A percentile compares a stretch with the other conserved stretches of the same genome.
Evolutionary conservation across 2,113 vertebrate genomes (phyloP).

Genomic region (Aegotheles bennettii): DNA sequence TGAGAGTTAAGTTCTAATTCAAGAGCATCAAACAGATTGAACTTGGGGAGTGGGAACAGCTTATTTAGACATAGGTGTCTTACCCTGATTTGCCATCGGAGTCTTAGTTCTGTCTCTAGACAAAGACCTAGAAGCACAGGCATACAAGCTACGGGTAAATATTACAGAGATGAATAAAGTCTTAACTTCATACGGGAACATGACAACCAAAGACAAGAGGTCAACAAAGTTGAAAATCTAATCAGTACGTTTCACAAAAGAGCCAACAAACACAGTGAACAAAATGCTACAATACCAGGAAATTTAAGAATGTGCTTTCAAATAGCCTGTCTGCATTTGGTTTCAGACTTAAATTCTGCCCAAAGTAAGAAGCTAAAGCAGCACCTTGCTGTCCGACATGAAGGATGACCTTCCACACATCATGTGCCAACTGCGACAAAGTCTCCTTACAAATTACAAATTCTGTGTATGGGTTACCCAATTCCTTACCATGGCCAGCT

Average conservation of each 20-base stretch:
- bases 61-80: not conserved
- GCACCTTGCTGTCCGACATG: not conserved
- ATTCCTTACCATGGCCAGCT: not conserved
- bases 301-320: slow-evolving; percentile 50
- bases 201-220: slow-evolving; percentile 1
- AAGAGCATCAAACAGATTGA: not conserved
- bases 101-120: slow-evolving; percentile 31
- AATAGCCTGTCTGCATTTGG: slow-evolving; percentile 24
- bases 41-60: not conserved
- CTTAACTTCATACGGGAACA: not conserved
- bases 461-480: not conserved
- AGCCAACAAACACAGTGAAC: not conserved
- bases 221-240: not conserved
- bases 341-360: slow-evolving; percentile 1
- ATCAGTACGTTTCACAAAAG: not conserved
- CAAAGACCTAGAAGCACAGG: slow-evolving; percentile 55
- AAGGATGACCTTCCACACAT: slow-evolving; percentile 23
- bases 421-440: not conserved
- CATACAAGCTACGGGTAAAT: not conserved
- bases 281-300: slow-evolving; percentile 34
- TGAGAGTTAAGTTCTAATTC: not conserved
- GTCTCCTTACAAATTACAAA: not conserved
- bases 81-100: not conserved
- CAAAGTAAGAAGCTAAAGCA: slow-evolving; percentile 17
- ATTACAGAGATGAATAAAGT: not conserved